Evolutionary conservation across 1,140 invertebrate genomes (phyloP).

Genomic region (Drosophila cardini): DNA sequence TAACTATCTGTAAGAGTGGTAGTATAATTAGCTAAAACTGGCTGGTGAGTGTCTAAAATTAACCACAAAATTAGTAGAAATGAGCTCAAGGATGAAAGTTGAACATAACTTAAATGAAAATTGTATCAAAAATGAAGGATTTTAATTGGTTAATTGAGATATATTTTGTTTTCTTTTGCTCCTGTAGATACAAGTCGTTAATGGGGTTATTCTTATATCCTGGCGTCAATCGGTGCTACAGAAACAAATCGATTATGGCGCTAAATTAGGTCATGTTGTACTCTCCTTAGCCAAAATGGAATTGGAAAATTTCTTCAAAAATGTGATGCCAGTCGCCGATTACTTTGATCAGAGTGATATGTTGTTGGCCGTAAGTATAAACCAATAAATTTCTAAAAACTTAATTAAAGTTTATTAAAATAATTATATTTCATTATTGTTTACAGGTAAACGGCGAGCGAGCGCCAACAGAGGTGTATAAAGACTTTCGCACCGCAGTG

Average conservation of each 20-base stretch:
- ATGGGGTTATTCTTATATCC: slow-evolving; percentile 92
- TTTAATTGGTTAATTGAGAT: not conserved
- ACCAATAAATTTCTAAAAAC: not conserved
- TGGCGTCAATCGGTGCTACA: slow-evolving; percentile 94
- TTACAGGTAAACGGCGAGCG: slow-evolving; percentile 92
- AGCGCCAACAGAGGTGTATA: slow-evolving; percentile 92
- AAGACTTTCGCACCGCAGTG: slow-evolving; percentile 90
- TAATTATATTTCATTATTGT: not conserved
- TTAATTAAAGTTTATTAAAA: not conserved
- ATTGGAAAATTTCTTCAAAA: slow-evolving; percentile 94
- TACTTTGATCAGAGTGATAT: slow-evolving; percentile 95
- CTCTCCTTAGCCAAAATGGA: slow-evolving; percentile 94
- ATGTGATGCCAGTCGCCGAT: slow-evolving; percentile 94
- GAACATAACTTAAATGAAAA: not conserved
- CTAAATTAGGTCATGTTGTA: slow-evolving; percentile 93
- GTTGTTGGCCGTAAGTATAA: slow-evolving; percentile 90
- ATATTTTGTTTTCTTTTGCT: not conserved
- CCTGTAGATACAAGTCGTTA: slow-evolving; percentile 92
- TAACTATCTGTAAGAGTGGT: slow-evolving; percentile 9
- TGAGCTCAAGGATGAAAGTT: not conserved
- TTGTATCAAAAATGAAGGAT: not conserved
- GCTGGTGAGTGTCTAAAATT: slow-evolving; percentile 7
- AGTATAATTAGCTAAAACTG: slow-evolving; percentile 6
- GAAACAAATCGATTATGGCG: slow-evolving; percentile 95
- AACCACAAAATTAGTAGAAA: not conserved